Evolutionary conservation across 1,140 invertebrate genomes (phyloP).

Genomic region (Drosophila persimilis): DNA sequence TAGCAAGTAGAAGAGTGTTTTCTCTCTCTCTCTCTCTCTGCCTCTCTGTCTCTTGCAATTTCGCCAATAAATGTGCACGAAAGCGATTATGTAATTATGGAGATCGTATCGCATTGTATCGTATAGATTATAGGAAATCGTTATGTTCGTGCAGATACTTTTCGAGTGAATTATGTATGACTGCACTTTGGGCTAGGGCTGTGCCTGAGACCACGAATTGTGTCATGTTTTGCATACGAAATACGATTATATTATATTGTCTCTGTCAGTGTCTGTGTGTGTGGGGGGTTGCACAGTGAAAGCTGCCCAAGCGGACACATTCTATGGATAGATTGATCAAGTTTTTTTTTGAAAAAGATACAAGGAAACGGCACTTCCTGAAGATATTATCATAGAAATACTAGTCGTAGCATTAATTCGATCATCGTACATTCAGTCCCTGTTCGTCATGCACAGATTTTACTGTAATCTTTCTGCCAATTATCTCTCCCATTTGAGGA

Average conservation of each 20-base stretch:
- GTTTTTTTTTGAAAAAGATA: too few species aligned
- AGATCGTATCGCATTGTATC: constrained; percentile 14
- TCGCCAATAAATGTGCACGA: constrained; percentile 42
- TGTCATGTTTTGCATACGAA: constrained; percentile 67
- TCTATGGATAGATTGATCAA: too few species aligned
- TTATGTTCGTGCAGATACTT: constrained; percentile 3
- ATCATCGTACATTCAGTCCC: not conserved
- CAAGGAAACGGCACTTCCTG: too few species aligned
- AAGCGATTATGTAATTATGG: constrained; percentile 43
- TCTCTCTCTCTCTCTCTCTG: too few species aligned
- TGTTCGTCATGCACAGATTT: too few species aligned
- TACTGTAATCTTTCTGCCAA: too few species aligned
- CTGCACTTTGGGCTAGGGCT: constrained; percentile 21
- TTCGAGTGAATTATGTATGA: constrained; percentile 37
- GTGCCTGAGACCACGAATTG: constrained; percentile 25
- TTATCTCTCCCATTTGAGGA: too few species aligned
- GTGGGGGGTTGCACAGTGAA: not conserved
- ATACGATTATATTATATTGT: constrained; percentile 12
- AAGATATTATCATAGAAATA: too few species aligned
- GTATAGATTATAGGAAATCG: constrained; percentile 29
- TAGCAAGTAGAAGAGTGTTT: too few species aligned
- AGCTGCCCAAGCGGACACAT: too few species aligned
- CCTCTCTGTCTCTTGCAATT: not conserved
- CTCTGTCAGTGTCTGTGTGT: too few species aligned
- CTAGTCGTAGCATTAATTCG: too few species aligned